Conservation (phyloP, 37 sponge, comb jelly and placozoan species). For the Diacarnus erythraeanus region DNA sequence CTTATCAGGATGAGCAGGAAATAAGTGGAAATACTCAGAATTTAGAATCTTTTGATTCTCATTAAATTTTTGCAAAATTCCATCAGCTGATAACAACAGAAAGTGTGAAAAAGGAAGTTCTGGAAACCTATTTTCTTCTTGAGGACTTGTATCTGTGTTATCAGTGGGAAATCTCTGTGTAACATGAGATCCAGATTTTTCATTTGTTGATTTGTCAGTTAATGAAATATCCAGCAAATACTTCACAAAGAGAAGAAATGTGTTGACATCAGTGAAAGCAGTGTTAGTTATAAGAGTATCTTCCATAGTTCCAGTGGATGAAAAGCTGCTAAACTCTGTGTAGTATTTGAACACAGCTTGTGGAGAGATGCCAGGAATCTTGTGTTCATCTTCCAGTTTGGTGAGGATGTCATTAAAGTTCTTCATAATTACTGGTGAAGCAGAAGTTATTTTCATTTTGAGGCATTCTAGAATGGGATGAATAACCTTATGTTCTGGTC, state of each 20-base stretch:
- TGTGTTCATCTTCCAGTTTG: not conserved
- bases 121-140: not conserved
- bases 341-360: conserved; percentile 34
- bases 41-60: not conserved
- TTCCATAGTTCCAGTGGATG: no score
- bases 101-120: conserved; percentile 36
- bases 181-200: not conserved
- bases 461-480: conserved; percentile 28
- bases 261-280: not conserved
- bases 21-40: not conserved
- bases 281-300: conserved; percentile 9
- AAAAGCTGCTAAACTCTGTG: not conserved
- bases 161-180: not conserved
- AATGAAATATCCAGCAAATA: not conserved
- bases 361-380: conserved; percentile 11
- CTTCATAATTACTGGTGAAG: conserved; percentile 15
- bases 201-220: not conserved
- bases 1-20: not conserved
- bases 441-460: conserved; percentile 49
- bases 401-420: conserved; percentile 17
- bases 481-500: not conserved
- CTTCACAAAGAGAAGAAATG: not conserved
- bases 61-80: conserved; percentile 30
- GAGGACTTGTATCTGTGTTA: not conserved
- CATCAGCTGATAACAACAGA: conserved; percentile 53